Evolutionary conservation across 2,888 invertebrate species (phyloP).

Genomic region (Hirudinaria manillensis): DNA sequence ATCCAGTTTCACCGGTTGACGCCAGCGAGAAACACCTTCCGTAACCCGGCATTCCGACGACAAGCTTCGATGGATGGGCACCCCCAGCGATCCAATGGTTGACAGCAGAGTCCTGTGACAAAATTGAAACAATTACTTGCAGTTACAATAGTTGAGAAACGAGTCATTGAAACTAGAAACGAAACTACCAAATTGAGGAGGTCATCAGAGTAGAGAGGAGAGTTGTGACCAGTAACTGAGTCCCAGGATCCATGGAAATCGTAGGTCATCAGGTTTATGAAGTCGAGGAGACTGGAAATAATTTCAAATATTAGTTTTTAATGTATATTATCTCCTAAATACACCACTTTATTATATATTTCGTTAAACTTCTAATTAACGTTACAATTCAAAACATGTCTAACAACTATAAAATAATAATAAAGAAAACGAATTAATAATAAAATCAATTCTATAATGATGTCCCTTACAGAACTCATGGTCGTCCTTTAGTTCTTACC

Average conservation of each 20-base stretch:
- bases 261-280: constrained; percentile 23
- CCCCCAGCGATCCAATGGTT: constrained; percentile 3
- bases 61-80: constrained; percentile 3
- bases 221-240: constrained; percentile 3
- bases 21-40: constrained; percentile 18
- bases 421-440: too few species aligned
- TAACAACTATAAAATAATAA: too few species aligned
- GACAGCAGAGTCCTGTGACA: constrained; percentile 9
- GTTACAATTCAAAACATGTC: too few species aligned
- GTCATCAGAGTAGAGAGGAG: constrained; percentile 15
- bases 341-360: too few species aligned
- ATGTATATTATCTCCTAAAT: neutral
- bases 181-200: too few species aligned
- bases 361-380: too few species aligned
- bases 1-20: neutral
- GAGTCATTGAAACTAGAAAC: too few species aligned
- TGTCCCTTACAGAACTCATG: too few species aligned
- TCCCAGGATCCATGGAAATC: constrained; percentile 25
- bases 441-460: too few species aligned
- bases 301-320: neutral
- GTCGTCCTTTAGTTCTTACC: constrained; percentile 36
- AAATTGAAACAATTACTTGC: neutral
- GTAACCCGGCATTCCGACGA: constrained; percentile 12
- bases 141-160: too few species aligned
- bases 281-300: constrained; percentile 9